Conservation (phyloP, 2,113 vertebrate species). For the Psephotus haematonotus region DNA sequence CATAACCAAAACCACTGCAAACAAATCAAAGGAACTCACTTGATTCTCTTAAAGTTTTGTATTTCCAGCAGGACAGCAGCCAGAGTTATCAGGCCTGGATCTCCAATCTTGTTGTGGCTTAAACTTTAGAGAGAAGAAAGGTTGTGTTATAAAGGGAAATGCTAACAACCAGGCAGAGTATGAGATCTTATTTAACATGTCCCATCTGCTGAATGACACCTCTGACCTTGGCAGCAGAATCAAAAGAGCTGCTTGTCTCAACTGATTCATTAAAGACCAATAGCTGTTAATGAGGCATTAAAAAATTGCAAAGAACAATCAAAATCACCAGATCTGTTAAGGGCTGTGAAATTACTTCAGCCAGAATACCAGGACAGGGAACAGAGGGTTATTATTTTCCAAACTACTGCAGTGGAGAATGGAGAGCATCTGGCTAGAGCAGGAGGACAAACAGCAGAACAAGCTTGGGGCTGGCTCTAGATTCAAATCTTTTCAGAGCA, state of each 20-base stretch:
- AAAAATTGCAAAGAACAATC: neutral
- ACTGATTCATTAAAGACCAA: neutral
- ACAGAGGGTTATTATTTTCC: neutral
- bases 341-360: neutral
- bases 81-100: conserved; percentile 75
- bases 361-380: neutral
- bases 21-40: conserved; percentile 72
- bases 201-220: neutral
- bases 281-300: neutral
- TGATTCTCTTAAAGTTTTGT: conserved; percentile 76
- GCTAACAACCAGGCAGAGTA: neutral
- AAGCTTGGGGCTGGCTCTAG: neutral
- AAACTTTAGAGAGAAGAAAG: conserved; percentile 74
- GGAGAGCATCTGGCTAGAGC: neutral
- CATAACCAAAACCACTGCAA: accelerated
- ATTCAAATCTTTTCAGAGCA: neutral
- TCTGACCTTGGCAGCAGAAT: neutral
- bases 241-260: conserved; percentile 2
- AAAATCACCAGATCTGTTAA: neutral
- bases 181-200: neutral
- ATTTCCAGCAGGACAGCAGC: conserved; percentile 72
- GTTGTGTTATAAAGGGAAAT: neutral
- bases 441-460: neutral
- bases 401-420: neutral
- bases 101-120: conserved; percentile 77